Evolutionary conservation across 2,797 vertebrate species (phyloP), one percentile per base, ranked within the genome.

Genomic region (Vespertilio murinus): DNA sequence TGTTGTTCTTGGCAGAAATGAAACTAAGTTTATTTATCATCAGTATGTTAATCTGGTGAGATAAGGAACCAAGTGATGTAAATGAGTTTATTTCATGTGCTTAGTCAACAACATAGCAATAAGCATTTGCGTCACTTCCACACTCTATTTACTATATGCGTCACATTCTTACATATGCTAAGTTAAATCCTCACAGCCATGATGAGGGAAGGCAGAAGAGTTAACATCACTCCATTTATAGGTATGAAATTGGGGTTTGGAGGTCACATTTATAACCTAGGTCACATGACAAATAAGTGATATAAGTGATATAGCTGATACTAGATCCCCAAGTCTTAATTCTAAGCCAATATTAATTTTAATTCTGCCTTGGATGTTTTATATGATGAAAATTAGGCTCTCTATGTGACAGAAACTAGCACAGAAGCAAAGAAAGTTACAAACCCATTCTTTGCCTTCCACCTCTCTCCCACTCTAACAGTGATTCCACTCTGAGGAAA

Each of bases 31-130:
- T 89, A 42, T 56, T 91, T 87, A 75, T 6, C 16, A 40, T 93
- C 23, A 52, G 16, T 64, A 5, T 88, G 61, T 90, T 71, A 80
- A 64, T 73, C 33, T 75, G 20, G 4, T 82, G 45, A 93, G 61
- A 25, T 61, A 83, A 92, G 45, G 45, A 79, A 54, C 73, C 10
- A 73, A 78, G 54, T 74, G 64, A 83, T 35, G 6, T 45, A 79
- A 86, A 79, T 90, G 9, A 79, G 22, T 95, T 83, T 88, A 89
- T 77, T 81, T 45, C n/a, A 84, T 64, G 47, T 69, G 35, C 47
- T 93, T 79, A 49, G 35, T 78, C 67, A 78, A 45, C 4, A 16
- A 30, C 38, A 52, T 10, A 54, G 33, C 65, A 75, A 5, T 56
- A 82, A 79, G 28, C 74, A 61, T 81, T 79, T 90, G 42, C 38